phyloP scores from a whole-genome alignment of 2,888 invertebrate genomes.

The Mamestra brassicae region DNA sequence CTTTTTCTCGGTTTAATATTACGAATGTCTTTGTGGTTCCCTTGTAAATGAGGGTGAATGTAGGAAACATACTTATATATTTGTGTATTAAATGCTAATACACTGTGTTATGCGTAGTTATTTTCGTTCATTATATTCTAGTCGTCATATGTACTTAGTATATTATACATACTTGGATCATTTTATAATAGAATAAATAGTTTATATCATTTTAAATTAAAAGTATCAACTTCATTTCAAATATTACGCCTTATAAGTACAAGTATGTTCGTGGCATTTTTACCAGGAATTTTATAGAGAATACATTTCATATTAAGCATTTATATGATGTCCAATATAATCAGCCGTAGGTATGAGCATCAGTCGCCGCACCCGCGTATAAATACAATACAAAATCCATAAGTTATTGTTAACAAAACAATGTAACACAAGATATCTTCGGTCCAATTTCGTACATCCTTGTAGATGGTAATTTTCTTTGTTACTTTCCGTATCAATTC shows the following conservation, averaged over 20 bases:
- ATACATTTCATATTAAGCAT: too few species aligned
- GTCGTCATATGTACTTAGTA: constrained; percentile 2
- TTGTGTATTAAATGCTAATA: constrained; percentile 26
- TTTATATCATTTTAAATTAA: too few species aligned
- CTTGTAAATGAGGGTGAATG: constrained; percentile 39
- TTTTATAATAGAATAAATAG: too few species aligned
- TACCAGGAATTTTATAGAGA: too few species aligned
- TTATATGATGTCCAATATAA: too few species aligned
- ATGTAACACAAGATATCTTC: neutral
- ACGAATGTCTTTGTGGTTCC: constrained; percentile 50
- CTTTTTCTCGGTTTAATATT: constrained; percentile 55
- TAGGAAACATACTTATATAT: constrained; percentile 24
- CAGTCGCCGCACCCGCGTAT: too few species aligned
- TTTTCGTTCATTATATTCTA: constrained; percentile 24
- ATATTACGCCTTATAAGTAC: neutral
- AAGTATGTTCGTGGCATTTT: too few species aligned
- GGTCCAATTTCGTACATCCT: constrained; percentile 60
- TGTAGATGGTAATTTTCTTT: constrained; percentile 75
- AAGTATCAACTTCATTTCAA: neutral
- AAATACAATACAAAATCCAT: neutral
- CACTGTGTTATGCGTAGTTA: neutral
- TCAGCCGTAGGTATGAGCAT: too few species aligned
- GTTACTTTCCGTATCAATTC: constrained; percentile 76
- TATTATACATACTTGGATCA: neutral
- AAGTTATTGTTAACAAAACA: neutral